Percentiles rank a stretch among this genome's conserved stretches.
Conservation (phyloP, 2,888 invertebrate species). For the Osedax frankpressi region DNA sequence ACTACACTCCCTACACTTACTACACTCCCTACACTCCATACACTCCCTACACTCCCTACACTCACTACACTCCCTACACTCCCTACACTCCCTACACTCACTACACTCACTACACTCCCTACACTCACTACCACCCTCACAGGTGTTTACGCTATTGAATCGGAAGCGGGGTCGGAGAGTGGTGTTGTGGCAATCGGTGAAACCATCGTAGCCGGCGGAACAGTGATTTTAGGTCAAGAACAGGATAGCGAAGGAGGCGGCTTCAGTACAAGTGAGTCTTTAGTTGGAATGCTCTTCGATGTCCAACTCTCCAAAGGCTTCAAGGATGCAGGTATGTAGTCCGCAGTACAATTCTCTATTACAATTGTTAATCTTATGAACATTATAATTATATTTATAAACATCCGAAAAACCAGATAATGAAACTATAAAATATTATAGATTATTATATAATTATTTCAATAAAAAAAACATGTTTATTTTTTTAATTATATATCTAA, state of each 20-base stretch:
- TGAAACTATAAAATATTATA: too few relatives aligned
- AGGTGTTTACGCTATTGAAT: not conserved
- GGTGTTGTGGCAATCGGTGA: not conserved
- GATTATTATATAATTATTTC: too few relatives aligned
- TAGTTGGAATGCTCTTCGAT: not conserved
- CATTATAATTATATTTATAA: too few relatives aligned
- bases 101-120: not conserved
- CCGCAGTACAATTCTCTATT: too few relatives aligned
- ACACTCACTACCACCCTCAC: not conserved
- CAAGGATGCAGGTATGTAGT: too few relatives aligned
- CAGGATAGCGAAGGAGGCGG: not conserved
- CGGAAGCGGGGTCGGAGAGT: not conserved
- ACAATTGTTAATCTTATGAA: too few relatives aligned
- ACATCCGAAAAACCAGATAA: too few relatives aligned
- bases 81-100: not conserved
- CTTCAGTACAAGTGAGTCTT: not conserved
- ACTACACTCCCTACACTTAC: not conserved
- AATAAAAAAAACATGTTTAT: too few relatives aligned
- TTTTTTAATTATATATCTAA: too few relatives aligned
- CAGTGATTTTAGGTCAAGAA: not conserved
- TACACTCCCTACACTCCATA: not conserved
- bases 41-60: not conserved
- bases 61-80: not conserved
- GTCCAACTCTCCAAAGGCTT: not conserved
- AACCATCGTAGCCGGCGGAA: not conserved